These are phyloP conservation scores for Pitangus sulphuratus DNA, from an alignment of 2,797 vertebrate species.

Conservation along the genomic window DNA sequence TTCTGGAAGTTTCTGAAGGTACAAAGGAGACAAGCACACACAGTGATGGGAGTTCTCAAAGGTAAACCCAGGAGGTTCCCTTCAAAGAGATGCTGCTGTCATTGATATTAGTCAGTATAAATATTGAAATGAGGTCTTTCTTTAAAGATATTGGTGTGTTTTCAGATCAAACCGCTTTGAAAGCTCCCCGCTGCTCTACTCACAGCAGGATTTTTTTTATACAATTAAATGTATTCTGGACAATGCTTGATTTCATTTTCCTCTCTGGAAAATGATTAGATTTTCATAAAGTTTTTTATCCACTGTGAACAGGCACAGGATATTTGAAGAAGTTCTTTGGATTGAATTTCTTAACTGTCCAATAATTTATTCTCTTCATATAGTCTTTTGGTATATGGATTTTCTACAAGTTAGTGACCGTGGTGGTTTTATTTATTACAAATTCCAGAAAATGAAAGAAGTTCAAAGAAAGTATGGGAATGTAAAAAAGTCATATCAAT, in stretches of 20 bases:
- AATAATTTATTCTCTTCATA: not conserved
- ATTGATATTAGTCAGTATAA: not conserved
- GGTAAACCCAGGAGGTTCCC: not conserved
- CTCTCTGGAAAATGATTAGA: not conserved
- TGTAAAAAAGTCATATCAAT: not conserved
- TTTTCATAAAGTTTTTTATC: not conserved
- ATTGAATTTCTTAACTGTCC: not conserved
- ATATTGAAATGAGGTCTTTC: not conserved
- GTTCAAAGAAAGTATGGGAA: not conserved
- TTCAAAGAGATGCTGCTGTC: not conserved
- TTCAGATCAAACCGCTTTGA: not conserved
- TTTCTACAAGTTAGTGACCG: not conserved
- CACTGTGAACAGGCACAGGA: not conserved
- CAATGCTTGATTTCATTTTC: not conserved
- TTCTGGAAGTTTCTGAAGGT: not conserved
- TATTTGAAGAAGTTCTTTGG: not conserved
- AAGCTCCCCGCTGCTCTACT: not conserved
- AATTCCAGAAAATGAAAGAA: not conserved
- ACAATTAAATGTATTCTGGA: not conserved
- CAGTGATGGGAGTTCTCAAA: not conserved
- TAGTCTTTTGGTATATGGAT: not conserved
- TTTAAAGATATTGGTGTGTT: not conserved
- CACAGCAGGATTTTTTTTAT: not conserved
- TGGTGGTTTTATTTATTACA: not conserved
- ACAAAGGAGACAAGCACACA: accelerated